These are phyloP conservation scores for Cyanoliseus patagonus DNA, from an alignment of 2,113 vertebrate species.

Conservation along the genomic window DNA sequence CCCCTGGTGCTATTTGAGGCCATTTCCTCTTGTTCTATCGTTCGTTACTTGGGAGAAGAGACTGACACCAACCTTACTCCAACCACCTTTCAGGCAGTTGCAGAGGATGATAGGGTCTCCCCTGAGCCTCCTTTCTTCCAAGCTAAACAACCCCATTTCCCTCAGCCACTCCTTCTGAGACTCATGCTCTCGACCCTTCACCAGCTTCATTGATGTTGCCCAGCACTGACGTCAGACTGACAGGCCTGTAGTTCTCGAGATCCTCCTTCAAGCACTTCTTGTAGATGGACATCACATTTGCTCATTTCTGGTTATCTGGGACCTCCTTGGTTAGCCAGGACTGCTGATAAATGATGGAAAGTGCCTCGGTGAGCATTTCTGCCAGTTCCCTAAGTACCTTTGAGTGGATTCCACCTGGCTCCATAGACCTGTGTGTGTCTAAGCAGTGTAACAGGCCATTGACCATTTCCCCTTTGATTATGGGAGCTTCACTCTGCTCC, in stretches of 20 bases:
- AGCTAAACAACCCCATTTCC: not conserved
- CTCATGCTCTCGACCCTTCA: not conserved
- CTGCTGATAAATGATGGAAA: not conserved
- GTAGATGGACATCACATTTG: not conserved
- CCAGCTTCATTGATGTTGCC: not conserved
- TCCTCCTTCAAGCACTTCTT: not conserved
- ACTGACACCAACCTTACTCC: not conserved
- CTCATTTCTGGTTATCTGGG: not conserved
- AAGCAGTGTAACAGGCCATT: not conserved
- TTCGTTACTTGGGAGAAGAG: not conserved
- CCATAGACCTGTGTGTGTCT: not conserved
- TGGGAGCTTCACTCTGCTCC: not conserved
- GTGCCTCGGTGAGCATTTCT: not conserved
- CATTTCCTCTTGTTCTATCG: not conserved
- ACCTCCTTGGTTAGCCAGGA: not conserved
- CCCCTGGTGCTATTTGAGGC: not conserved
- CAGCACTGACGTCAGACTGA: not conserved
- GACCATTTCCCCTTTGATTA: not conserved
- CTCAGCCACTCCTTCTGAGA: not conserved
- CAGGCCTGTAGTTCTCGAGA: too few species aligned
- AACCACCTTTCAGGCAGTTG: not conserved
- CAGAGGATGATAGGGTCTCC: not conserved
- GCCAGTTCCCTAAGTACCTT: not conserved
- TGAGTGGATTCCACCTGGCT: not conserved
- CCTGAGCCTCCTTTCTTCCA: not conserved